Evolutionary conservation across 92 coral and sea anemone genomes (phyloP).

Genomic region (Chrysogorgia sp.): DNA sequence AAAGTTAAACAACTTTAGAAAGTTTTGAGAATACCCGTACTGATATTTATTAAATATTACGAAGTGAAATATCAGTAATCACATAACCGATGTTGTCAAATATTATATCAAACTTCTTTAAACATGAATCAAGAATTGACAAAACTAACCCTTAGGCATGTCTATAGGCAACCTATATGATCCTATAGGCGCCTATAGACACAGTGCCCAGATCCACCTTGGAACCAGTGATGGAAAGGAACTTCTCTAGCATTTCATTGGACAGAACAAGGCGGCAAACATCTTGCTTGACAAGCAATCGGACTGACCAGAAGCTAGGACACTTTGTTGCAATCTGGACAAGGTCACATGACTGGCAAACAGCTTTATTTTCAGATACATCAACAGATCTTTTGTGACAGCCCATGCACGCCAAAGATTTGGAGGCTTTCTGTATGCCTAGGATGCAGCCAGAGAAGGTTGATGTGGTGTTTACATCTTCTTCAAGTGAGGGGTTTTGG

Average conservation of each 20-base stretch:
- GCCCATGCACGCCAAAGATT: slow-evolving; percentile 1
- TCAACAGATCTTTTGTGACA: slow-evolving; percentile 4
- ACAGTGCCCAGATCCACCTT: slow-evolving; percentile 6
- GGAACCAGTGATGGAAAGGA: slow-evolving; percentile 10
- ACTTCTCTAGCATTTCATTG: slow-evolving; percentile 22
- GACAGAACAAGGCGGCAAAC: not conserved
- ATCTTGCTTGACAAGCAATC: too few species aligned
- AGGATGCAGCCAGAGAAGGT: slow-evolving; percentile 16
- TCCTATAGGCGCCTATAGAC: too few species aligned
- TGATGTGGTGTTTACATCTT: slow-evolving; percentile 11
- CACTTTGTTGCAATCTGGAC: not conserved
- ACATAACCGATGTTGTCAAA: slow-evolving; percentile 28
- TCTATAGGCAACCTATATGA: too few species aligned
- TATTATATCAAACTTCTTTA: slow-evolving; percentile 2
- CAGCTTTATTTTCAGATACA: slow-evolving; percentile 2
- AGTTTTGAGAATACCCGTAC: slow-evolving; percentile 1
- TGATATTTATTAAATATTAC: slow-evolving; percentile 4
- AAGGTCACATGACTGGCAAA: slow-evolving; percentile 23
- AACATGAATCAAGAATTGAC: slow-evolving; percentile 21
- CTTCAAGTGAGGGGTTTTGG: slow-evolving; percentile 46
- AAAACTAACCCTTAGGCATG: slow-evolving; percentile 17
- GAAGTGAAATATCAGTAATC: slow-evolving; percentile 10
- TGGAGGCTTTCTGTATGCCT: slow-evolving; percentile 5
- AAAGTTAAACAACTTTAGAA: too few species aligned
- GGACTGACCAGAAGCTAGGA: slow-evolving; percentile 11